phyloP scores from a whole-genome alignment of 35 echinoderm and acorn worm species.

The Apostichopus californicus region DNA sequence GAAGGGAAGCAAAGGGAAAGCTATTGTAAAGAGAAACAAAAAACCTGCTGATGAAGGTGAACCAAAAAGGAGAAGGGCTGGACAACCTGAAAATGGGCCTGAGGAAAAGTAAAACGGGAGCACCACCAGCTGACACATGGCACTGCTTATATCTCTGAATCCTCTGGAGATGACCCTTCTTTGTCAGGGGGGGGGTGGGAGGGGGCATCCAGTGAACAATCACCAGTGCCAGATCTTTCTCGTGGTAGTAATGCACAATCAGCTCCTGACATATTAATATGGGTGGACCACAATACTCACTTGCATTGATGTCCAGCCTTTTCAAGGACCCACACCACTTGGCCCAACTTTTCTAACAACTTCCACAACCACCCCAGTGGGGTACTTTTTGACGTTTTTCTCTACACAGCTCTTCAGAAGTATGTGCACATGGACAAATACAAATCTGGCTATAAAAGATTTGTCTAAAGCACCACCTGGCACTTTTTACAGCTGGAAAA shows the following conservation, averaged over 20 bases:
- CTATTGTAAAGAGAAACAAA: not conserved
- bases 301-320: too few species aligned
- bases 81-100: not conserved
- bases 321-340: too few species aligned
- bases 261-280: too few species aligned
- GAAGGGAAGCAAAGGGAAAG: not conserved
- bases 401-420: not conserved
- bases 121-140: not conserved
- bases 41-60: not conserved
- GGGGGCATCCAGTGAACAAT: too few species aligned
- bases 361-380: too few species aligned
- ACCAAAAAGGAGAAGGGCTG: not conserved
- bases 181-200: too few species aligned
- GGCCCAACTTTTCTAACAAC: too few species aligned
- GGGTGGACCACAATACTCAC: too few species aligned
- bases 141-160: not conserved
- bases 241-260: too few species aligned
- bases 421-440: too few species aligned
- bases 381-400: too few species aligned
- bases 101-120: not conserved
- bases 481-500: conserved; percentile 40
- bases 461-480: not conserved
- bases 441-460: not conserved
- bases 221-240: too few species aligned
- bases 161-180: not conserved